Evolutionary conservation across 2,888 invertebrate species (phyloP), one percentile per base, ranked within the genome.

Genomic region (Erynnis tages): DNA sequence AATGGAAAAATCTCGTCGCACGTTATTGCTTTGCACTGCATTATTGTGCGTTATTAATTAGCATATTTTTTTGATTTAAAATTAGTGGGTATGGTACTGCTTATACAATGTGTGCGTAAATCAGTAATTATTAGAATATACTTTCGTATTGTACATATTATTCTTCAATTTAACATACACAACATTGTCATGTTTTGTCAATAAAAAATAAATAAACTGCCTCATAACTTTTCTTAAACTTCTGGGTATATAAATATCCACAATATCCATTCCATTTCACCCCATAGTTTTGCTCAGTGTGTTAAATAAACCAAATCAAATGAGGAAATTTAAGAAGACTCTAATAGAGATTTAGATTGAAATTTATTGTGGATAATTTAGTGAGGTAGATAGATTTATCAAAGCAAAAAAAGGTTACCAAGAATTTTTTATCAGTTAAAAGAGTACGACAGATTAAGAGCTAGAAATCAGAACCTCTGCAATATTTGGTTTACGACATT

Each of bases 121-220:
- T 50, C 43, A 44, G 43, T 50, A 37, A 37, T 44, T 40, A 41
- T 34, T 50, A 50, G 35, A 37, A 29, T 50, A 35, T 44, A 44
- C 16, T 44, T 52, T 16, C 44, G 41, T 44, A 44, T 44, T 52
- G 52, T 52, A 52, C 52, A 52, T 52, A 52, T 29, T 52, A 37
- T 41, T 41, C 41, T 49, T 49, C 49, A 34, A 44, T 32, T 40
- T 27, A 19, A 29, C 25, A 16, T 35, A 37, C 34, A 46, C 11
- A 37, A 37, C 35, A 40, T 25, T 48, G 47, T 48, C 47, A 48
- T 37, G 50, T 52, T 52, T 43, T 43, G 19, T 52, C 50, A 52
- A 52, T 52, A 52, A 50, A 50, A 41, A 40, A 34, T 43, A 50
- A 27, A 44, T 34, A 37, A 48, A 43, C 16, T 34, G 32, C 14